These are phyloP conservation scores for Choristoneura fumiferana DNA, from an alignment of 1,140 invertebrate genomes.

Conservation along the genomic window DNA sequence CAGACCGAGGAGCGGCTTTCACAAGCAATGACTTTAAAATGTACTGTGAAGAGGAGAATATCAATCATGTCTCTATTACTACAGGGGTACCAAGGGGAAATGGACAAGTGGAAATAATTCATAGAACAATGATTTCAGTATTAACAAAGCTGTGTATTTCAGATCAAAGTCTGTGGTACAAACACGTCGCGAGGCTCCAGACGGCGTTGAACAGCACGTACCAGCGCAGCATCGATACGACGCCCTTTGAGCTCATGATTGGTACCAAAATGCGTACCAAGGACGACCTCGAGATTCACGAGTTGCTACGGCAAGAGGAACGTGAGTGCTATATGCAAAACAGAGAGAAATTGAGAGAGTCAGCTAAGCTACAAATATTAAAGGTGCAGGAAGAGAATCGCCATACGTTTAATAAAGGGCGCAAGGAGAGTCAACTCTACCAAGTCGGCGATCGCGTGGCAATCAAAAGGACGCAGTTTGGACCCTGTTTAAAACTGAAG, in stretches of 20 bases:
- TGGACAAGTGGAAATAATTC: conserved; percentile 35
- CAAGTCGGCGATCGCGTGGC: too few relatives aligned
- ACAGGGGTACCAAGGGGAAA: conserved; percentile 42
- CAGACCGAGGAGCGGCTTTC: neutral
- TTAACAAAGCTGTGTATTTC: conserved; percentile 21
- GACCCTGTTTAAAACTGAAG: too few relatives aligned
- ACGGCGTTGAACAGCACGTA: conserved; percentile 19
- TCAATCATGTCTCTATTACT: conserved; percentile 26
- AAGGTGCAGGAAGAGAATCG: too few relatives aligned
- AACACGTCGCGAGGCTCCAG: conserved; percentile 17
- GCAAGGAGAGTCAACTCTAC: too few relatives aligned
- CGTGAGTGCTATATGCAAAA: too few relatives aligned
- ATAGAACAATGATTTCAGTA: conserved; percentile 20
- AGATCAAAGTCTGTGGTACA: conserved; percentile 21
- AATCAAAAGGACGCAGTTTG: too few relatives aligned
- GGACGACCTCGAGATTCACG: too few relatives aligned
- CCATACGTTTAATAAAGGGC: too few relatives aligned
- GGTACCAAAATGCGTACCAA: neutral
- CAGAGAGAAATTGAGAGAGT: too few relatives aligned
- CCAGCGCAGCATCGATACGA: conserved; percentile 17
- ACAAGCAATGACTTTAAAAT: neutral
- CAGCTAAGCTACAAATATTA: too few relatives aligned
- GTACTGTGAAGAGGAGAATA: conserved; percentile 20
- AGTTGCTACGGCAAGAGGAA: too few relatives aligned
- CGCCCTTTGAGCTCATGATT: conserved; percentile 17